Conservation (phyloP, 2,113 vertebrate genomes). For the Rhipidura dahli region DNA sequence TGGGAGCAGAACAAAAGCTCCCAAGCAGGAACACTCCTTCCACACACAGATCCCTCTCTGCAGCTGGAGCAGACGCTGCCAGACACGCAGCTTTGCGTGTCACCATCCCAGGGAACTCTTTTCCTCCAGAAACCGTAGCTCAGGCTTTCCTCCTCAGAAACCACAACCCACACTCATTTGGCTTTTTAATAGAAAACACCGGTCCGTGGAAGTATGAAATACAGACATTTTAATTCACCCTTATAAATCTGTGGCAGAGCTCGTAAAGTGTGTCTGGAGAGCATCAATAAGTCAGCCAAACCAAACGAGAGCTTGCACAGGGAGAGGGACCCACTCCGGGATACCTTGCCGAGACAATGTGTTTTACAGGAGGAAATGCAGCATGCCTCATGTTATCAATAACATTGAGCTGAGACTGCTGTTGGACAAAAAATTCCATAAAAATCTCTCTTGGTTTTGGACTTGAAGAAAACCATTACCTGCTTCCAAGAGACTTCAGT, state of each 20-base stretch:
- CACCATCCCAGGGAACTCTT: not conserved
- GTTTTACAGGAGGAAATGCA: not conserved
- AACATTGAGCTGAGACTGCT: not conserved
- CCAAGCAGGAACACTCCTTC: not conserved
- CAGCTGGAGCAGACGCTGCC: not conserved
- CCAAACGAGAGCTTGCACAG: not conserved
- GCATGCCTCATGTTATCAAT: not conserved
- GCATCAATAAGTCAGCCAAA: not conserved
- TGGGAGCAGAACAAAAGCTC: not conserved
- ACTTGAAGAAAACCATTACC: not conserved
- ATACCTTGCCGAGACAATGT: rapidly evolving
- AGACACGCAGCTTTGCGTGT: rapidly evolving
- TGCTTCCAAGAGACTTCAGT: not conserved
- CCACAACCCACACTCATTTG: not conserved
- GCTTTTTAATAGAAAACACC: slow-evolving; percentile 31
- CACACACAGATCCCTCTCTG: rapidly evolving
- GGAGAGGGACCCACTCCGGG: not conserved
- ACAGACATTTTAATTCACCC: slow-evolving; percentile 5
- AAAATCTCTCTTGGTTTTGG: not conserved
- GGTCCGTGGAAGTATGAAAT: not conserved
- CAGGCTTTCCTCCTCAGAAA: not conserved
- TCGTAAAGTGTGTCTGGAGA: not conserved
- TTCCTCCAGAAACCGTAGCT: not conserved
- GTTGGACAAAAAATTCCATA: not conserved
- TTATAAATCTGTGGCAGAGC: not conserved